phyloP scores from a whole-genome alignment of 2,113 vertebrate species.

The Aix galericulata region DNA sequence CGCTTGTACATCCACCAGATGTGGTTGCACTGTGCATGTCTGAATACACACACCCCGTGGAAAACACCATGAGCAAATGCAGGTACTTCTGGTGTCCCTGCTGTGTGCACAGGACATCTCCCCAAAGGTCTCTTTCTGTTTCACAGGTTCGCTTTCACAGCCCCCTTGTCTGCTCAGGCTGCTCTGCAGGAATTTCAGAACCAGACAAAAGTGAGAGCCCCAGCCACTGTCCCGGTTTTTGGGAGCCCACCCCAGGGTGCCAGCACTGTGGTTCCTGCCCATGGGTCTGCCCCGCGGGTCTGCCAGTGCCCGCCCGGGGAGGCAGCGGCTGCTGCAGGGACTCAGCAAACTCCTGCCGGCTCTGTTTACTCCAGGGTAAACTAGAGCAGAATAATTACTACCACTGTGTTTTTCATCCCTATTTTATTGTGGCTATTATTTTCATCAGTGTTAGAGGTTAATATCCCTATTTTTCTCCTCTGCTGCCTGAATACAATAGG shows the following conservation, averaged over 20 bases:
- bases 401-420: slow-evolving; percentile 58
- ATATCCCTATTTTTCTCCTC: slow-evolving; percentile 80
- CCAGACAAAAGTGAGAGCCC: slow-evolving; percentile 50
- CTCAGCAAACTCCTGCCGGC: not conserved
- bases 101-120: not conserved
- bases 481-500: slow-evolving; percentile 75
- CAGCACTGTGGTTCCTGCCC: no score
- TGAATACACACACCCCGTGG: not conserved
- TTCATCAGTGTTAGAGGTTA: slow-evolving; percentile 81
- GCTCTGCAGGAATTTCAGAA: slow-evolving; percentile 69
- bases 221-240: not conserved
- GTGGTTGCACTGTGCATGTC: fast-evolving
- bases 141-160: slow-evolving; percentile 61
- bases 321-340: not conserved
- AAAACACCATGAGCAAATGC: not conserved
- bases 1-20: fast-evolving
- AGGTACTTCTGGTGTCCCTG: slow-evolving; percentile 34
- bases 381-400: slow-evolving; percentile 72
- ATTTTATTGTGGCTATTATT: slow-evolving; percentile 82
- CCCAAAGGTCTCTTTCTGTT: slow-evolving; percentile 61
- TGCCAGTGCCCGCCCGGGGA: not conserved
- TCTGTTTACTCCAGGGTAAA: slow-evolving; percentile 49
- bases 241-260: no score
- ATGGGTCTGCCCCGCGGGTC: no score
- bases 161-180: slow-evolving; percentile 51